Percentiles rank a stretch among this genome's conserved stretches.
Conservation (phyloP, 2,888 invertebrate genomes). For the Aromia moschata region DNA sequence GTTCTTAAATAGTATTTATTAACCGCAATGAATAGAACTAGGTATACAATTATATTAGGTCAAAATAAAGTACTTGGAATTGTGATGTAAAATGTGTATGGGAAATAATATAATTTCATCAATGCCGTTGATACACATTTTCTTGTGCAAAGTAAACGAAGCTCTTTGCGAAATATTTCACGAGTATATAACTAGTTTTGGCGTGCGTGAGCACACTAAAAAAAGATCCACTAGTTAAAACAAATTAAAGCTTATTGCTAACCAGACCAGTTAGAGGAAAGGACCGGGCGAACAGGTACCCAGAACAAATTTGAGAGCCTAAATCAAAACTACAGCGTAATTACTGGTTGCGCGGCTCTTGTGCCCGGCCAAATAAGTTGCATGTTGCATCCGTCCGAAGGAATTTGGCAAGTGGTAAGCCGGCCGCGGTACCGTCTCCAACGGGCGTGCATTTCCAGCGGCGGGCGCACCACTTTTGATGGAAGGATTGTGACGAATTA, state of each 20-base stretch:
- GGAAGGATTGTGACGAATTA: too few species aligned
- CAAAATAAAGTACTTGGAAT: too few species aligned
- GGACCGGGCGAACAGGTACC: slow-evolving; percentile 20
- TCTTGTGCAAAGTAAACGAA: too few species aligned
- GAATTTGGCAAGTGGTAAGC: slow-evolving; percentile 33
- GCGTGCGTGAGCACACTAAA: slow-evolving; percentile 9
- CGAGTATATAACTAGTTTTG: too few species aligned
- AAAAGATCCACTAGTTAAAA: slow-evolving; percentile 12
- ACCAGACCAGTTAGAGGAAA: slow-evolving; percentile 26
- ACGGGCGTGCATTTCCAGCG: not conserved
- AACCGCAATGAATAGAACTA: too few species aligned
- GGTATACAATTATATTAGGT: too few species aligned
- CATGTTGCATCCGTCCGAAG: slow-evolving; percentile 23
- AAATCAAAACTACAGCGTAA: slow-evolving; percentile 29
- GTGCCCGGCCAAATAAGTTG: slow-evolving; percentile 25
- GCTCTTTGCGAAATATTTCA: too few species aligned
- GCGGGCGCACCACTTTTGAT: slow-evolving; percentile 4
- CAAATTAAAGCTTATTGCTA: slow-evolving; percentile 21
- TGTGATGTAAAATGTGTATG: too few species aligned
- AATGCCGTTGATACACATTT: too few species aligned
- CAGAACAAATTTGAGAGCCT: slow-evolving; percentile 27
- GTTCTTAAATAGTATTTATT: too few species aligned
- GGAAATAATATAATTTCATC: too few species aligned
- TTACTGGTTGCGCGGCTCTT: slow-evolving; percentile 24
- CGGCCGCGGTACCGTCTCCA: slow-evolving; percentile 27